These are phyloP conservation scores for Drosophila chauvacae DNA, from an alignment of 1,140 invertebrate genomes.

Conservation along the genomic window DNA sequence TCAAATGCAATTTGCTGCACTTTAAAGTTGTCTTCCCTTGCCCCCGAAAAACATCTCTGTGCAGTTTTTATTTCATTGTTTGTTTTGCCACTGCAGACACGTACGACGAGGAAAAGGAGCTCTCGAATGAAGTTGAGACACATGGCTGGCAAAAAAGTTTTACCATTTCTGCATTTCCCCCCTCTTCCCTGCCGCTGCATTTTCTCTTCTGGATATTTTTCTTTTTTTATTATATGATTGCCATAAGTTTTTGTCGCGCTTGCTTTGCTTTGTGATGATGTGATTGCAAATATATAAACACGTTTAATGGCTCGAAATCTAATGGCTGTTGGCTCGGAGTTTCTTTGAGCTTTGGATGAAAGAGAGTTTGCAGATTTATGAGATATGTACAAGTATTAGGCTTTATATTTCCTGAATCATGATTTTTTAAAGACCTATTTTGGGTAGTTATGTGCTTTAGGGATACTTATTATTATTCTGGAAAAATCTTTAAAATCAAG, in stretches of 20 bases:
- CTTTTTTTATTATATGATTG: slow-evolving; percentile 62
- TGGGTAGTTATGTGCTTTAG: too few species aligned
- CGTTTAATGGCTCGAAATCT: slow-evolving; percentile 50
- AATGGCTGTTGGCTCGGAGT: slow-evolving; percentile 11
- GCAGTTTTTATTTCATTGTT: slow-evolving; percentile 44
- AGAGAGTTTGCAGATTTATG: neutral
- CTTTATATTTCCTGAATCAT: neutral
- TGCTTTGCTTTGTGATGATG: slow-evolving; percentile 52
- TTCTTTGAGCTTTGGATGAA: neutral
- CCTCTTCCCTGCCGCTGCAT: slow-evolving; percentile 6
- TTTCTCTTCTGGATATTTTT: slow-evolving; percentile 31
- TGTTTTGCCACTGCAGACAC: slow-evolving; percentile 56
- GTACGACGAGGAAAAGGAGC: slow-evolving; percentile 29
- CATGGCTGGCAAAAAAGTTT: slow-evolving; percentile 44
- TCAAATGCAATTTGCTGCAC: slow-evolving; percentile 58
- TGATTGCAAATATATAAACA: slow-evolving; percentile 50
- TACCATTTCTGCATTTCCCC: slow-evolving; percentile 27
- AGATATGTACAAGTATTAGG: neutral
- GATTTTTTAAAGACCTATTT: neutral
- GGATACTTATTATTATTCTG: neutral
- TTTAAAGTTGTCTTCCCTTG: slow-evolving; percentile 38
- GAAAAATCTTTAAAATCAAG: neutral
- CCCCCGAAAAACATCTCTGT: slow-evolving; percentile 2
- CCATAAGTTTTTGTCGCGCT: slow-evolving; percentile 59
- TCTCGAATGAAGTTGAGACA: slow-evolving; percentile 55